Percentiles rank a stretch among this genome's conserved stretches.
These are phyloP conservation scores for Scyliorhinus canicula DNA, from an alignment of 2,797 vertebrate genomes.

Conservation along the genomic window DNA sequence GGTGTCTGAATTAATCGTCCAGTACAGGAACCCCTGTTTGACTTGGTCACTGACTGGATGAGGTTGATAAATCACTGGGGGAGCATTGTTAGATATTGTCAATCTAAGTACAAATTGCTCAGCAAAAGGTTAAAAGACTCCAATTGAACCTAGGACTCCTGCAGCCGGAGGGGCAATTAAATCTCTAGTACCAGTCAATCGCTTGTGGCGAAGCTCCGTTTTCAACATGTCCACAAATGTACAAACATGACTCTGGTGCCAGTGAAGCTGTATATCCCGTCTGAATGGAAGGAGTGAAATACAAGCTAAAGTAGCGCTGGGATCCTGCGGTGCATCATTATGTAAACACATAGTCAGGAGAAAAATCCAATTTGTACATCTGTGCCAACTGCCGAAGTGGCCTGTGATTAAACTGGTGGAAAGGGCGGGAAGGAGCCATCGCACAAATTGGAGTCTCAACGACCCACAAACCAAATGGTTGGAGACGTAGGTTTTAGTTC, in stretches of 20 bases:
- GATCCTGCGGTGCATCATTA: background rate
- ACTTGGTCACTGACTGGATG: background rate
- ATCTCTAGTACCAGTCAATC: background rate
- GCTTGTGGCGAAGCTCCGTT: background rate
- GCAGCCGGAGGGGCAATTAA: background rate
- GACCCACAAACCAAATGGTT: background rate
- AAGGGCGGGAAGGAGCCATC: background rate
- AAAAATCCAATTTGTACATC: background rate
- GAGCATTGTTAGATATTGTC: background rate
- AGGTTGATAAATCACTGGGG: background rate
- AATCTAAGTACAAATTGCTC: background rate
- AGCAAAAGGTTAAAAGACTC: background rate
- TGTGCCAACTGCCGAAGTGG: background rate
- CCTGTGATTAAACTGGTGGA: background rate
- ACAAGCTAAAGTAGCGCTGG: background rate
- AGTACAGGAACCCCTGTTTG: background rate
- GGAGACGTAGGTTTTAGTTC: background rate
- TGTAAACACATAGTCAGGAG: background rate
- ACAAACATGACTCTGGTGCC: background rate
- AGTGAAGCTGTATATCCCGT: background rate
- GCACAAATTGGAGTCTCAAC: background rate
- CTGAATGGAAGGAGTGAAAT: background rate
- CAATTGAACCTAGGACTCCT: background rate
- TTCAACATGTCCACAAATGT: background rate
- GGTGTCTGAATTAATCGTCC: background rate